These are phyloP conservation scores for Mesorhabditis spiculigera DNA, from an alignment of 2,888 invertebrate genomes.

Conservation along the genomic window DNA sequence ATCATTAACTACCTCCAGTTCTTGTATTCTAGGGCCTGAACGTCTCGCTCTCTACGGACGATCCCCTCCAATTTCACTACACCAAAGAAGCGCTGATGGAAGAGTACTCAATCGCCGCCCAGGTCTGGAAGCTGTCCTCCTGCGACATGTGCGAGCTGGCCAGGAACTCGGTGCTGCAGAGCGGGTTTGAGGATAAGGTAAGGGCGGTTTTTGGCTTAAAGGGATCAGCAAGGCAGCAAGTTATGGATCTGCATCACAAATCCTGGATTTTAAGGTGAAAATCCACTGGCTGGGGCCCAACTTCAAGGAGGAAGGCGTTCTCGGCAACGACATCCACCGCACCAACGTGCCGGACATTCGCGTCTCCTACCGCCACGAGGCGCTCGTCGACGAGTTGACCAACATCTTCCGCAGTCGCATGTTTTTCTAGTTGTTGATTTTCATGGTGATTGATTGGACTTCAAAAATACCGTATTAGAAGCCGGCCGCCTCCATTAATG, in stretches of 20 bases:
- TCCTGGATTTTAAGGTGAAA: slow-evolving; percentile 68
- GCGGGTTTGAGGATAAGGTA: slow-evolving; percentile 89
- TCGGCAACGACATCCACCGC: slow-evolving; percentile 87
- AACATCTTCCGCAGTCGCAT: slow-evolving; percentile 71
- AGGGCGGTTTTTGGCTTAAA: slow-evolving; percentile 13
- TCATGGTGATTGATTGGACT: too few relatives aligned
- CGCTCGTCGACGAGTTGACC: slow-evolving; percentile 84
- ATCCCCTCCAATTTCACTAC: slow-evolving; percentile 97
- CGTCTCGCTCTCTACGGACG: slow-evolving; percentile 92
- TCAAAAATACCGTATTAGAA: too few relatives aligned
- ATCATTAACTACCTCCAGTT: too few relatives aligned
- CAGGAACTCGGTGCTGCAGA: slow-evolving; percentile 90
- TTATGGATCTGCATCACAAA: neutral
- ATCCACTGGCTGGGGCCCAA: slow-evolving; percentile 96
- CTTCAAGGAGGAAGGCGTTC: slow-evolving; percentile 91
- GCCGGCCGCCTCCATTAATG: too few relatives aligned
- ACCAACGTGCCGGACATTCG: slow-evolving; percentile 33
- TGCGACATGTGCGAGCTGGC: slow-evolving; percentile 99
- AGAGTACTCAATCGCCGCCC: slow-evolving; percentile 97
- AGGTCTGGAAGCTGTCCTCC: slow-evolving; percentile 96
- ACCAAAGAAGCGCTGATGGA: slow-evolving; percentile 99
- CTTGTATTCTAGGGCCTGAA: slow-evolving; percentile 76
- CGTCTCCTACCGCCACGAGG: slow-evolving; percentile 87
- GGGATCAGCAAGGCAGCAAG: too few relatives aligned
- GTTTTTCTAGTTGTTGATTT: neutral